Conservation (phyloP, 2,888 invertebrate species). For the Morpho helenor region DNA sequence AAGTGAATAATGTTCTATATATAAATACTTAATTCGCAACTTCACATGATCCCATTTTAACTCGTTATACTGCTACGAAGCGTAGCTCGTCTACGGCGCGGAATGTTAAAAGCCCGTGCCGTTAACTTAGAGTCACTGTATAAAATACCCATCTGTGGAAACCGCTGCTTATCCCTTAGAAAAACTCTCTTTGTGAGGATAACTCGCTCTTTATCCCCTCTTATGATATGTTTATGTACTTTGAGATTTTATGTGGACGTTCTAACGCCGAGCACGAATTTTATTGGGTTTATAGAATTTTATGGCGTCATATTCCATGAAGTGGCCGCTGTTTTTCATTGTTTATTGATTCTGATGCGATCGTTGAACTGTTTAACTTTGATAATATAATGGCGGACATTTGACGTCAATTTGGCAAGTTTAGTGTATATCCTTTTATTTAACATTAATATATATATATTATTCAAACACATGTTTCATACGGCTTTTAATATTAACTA, state of each 20-base stretch:
- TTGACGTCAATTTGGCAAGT: not conserved
- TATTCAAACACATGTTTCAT: no score
- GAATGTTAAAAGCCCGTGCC: constrained; percentile 43
- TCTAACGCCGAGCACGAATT: constrained; percentile 76
- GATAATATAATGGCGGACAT: constrained; percentile 19
- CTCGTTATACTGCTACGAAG: constrained; percentile 15
- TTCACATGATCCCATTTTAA: constrained; percentile 2
- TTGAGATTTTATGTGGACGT: constrained; percentile 77
- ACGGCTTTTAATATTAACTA: no score
- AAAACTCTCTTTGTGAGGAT: constrained; percentile 74
- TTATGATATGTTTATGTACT: constrained; percentile 80
- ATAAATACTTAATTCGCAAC: not conserved
- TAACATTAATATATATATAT: no score
- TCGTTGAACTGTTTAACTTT: constrained; percentile 45
- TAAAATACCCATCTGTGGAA: constrained; percentile 77
- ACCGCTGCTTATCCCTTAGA: constrained; percentile 68
- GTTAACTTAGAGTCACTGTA: constrained; percentile 71
- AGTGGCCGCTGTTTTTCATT: constrained; percentile 73
- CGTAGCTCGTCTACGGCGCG: constrained; percentile 38
- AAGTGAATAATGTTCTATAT: no score
- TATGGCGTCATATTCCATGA: constrained; percentile 67
- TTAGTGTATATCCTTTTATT: no score
- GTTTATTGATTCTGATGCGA: constrained; percentile 71
- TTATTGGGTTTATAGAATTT: constrained; percentile 79
- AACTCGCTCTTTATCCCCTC: constrained; percentile 71